Evolutionary conservation across 2,113 vertebrate species (phyloP).

Genomic region (Acrocephalus arundinaceus): DNA sequence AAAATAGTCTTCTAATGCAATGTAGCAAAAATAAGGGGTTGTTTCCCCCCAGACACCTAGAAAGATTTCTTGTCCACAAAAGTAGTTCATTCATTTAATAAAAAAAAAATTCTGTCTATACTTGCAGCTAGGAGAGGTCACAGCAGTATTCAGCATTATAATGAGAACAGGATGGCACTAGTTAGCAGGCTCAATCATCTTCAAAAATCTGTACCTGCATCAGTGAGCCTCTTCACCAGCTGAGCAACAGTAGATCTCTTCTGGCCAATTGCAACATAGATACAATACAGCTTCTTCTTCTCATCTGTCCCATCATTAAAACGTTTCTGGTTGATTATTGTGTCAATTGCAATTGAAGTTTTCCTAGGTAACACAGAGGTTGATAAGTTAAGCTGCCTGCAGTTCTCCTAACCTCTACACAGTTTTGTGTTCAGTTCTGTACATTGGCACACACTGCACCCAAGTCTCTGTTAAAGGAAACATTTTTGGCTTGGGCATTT

Average conservation of each 20-base stretch:
- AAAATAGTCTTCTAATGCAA: not conserved
- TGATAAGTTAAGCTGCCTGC: not conserved
- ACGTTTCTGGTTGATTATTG: conserved; percentile 97
- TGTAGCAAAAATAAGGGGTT: not conserved
- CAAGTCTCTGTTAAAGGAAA: not conserved
- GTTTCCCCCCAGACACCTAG: not conserved
- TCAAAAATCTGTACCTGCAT: conserved; percentile 75
- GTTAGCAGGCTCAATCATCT: not conserved
- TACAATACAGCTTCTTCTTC: conserved; percentile 99
- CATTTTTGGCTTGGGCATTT: not conserved
- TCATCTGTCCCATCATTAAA: conserved; percentile 97
- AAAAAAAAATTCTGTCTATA: not conserved
- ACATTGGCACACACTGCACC: not conserved
- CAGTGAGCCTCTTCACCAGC: conserved; percentile 94
- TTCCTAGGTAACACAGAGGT: conserved; percentile 74
- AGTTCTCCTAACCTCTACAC: not conserved
- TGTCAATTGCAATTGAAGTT: conserved; percentile 96
- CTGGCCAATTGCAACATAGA: conserved; percentile 96
- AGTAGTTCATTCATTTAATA: not conserved
- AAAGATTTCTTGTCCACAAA: not conserved
- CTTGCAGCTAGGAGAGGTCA: not conserved
- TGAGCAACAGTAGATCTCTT: conserved; percentile 98
- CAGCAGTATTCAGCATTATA: not conserved
- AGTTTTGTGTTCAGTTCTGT: not conserved
- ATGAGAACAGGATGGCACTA: not conserved